Percentiles rank a stretch among this genome's conserved stretches.
These are phyloP conservation scores for Malacoctenus gilli DNA, from an alignment of 2,797 vertebrate genomes.

Conservation along the genomic window DNA sequence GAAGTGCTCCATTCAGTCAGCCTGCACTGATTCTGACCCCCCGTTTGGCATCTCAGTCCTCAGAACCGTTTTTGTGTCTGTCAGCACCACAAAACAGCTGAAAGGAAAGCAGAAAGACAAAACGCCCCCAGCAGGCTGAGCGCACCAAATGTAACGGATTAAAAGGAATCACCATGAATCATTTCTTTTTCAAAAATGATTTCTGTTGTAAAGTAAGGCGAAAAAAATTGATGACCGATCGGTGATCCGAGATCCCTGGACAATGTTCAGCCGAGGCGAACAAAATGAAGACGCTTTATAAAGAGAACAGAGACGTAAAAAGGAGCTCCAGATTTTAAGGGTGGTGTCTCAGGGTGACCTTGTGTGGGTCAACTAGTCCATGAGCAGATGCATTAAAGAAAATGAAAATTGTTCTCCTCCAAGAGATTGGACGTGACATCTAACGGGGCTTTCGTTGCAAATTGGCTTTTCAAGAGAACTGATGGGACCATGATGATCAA, in stretches of 20 bases:
- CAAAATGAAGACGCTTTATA: too few relatives aligned
- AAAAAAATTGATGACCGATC: neutral
- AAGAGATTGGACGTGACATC: too few relatives aligned
- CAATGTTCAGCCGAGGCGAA: neutral
- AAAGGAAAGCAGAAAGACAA: slow-evolving; percentile 1
- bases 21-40: slow-evolving; percentile 1
- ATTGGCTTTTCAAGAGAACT: neutral
- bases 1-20: slow-evolving; percentile 2
- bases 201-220: neutral
- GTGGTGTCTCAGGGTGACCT: too few relatives aligned
- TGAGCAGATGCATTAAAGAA: too few relatives aligned
- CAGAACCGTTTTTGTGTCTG: slow-evolving; percentile 10
- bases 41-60: slow-evolving; percentile 2
- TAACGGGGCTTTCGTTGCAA: neutral
- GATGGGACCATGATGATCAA: slow-evolving; percentile 2
- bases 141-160: slow-evolving; percentile 6
- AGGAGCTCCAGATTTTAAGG: too few relatives aligned
- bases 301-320: too few relatives aligned
- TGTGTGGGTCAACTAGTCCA: too few relatives aligned
- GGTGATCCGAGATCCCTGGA: neutral
- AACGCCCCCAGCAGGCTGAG: neutral
- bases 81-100: slow-evolving; percentile 12
- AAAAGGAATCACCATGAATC: neutral
- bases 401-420: too few relatives aligned
- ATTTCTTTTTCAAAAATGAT: neutral